phyloP scores from a whole-genome alignment of 2,797 vertebrate genomes.

The Carduelis carduelis region DNA sequence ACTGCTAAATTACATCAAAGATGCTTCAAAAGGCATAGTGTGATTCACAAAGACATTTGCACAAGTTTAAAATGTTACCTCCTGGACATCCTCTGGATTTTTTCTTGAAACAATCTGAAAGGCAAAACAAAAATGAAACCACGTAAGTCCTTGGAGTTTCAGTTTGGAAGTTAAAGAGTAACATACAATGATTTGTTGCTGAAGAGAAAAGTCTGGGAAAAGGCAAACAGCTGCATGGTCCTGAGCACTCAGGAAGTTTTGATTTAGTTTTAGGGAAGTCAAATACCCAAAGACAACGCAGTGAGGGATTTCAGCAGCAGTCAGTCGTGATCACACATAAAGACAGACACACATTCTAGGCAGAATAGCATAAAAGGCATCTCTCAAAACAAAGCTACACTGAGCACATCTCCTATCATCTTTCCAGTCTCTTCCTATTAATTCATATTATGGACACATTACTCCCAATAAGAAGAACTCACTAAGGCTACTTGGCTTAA shows the following conservation, averaged over 20 bases:
- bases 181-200: neutral
- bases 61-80: slow-evolving; percentile 82
- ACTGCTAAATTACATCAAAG: neutral
- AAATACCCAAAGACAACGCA: neutral
- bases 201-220: neutral
- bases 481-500: neutral
- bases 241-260: neutral
- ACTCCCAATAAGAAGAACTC: neutral
- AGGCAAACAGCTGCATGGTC: neutral
- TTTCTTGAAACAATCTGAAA: slow-evolving; percentile 94
- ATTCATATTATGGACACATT: neutral
- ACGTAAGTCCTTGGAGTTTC: slow-evolving; percentile 5
- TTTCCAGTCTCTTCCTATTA: neutral
- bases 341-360: fast-evolving
- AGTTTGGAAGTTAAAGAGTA: neutral
- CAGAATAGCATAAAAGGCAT: neutral
- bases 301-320: neutral
- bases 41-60: slow-evolving; percentile 24
- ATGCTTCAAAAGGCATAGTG: neutral
- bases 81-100: slow-evolving; percentile 95
- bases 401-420: neutral
- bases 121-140: slow-evolving; percentile 48
- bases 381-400: neutral
- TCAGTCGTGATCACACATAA: neutral
- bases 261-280: neutral